Conservation (phyloP, 1,140 invertebrate species). For the Drepana arcuata region DNA sequence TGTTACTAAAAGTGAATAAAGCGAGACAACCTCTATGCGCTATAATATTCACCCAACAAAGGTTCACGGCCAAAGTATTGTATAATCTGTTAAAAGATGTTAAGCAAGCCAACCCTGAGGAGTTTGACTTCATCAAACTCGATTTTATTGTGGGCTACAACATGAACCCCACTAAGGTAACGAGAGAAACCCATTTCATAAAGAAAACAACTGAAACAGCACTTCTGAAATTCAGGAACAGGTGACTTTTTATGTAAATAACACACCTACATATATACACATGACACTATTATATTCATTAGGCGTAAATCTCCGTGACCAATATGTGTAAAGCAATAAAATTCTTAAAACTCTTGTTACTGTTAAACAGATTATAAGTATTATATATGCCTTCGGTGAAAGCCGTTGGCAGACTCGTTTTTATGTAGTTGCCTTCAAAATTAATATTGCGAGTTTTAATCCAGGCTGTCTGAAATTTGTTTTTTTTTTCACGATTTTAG, state of each 20-base stretch:
- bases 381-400: too few relatives aligned
- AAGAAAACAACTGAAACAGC: conserved; percentile 74
- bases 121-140: conserved; percentile 75
- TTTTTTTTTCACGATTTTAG: too few relatives aligned
- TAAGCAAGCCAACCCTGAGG: conserved; percentile 41
- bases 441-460: too few relatives aligned
- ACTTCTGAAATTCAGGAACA: conserved; percentile 67
- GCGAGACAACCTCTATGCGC: conserved; percentile 75
- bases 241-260: conserved; percentile 45
- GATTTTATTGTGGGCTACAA: conserved; percentile 82
- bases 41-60: conserved; percentile 86
- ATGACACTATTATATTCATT: too few relatives aligned
- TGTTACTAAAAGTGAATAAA: conserved; percentile 31
- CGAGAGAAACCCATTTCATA: conserved; percentile 72
- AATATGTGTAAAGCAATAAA: too few relatives aligned
- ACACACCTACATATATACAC: too few relatives aligned
- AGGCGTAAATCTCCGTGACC: too few relatives aligned
- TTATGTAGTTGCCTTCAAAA: too few relatives aligned
- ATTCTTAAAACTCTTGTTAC: too few relatives aligned
- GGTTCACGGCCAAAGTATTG: conserved; percentile 84
- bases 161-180: conserved; percentile 69
- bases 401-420: too few relatives aligned
- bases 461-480: too few relatives aligned
- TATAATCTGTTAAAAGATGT: conserved; percentile 80
- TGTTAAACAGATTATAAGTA: too few relatives aligned